Evolutionary conservation across 2,113 vertebrate species (phyloP), one percentile per base, ranked within the genome.

Genomic region (Coturnix japonica): DNA sequence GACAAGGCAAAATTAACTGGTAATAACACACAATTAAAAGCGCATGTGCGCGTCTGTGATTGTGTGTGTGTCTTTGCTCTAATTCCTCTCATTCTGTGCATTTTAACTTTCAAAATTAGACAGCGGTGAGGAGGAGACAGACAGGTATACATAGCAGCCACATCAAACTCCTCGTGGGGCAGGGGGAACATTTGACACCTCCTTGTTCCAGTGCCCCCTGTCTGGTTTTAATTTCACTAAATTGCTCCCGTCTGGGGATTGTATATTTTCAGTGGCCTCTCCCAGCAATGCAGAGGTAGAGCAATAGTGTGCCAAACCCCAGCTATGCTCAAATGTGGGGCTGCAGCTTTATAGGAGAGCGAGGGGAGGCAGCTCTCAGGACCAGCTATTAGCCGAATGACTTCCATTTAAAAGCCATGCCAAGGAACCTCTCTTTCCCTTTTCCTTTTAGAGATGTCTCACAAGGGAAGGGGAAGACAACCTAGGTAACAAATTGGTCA

Each of bases 161-260:
- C 97, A 98, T 98, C 97, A 97, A 97, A 97, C 96, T 96, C 96
- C 95, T 95, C 92, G 91, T 86, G 93, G 90, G 89, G 91, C 87
- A 94, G 90, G 95, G 81, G 83, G 86, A 97, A 96, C 96, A 96
- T 97, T 97, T 98, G 97, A 98, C 97, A 97, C 96, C 97, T 98
- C 96, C 95, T 79, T 87, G 95, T 96, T 97, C 95, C 95, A 88
- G 57, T 96, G 95, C 69, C 94, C 92, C 90, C 67, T 95, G 95
- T 96, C 97, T 98, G 97, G 78, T 97, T 97, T 97, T 97, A 97
- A 98, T 98, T 98, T 98, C 91, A 87, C 92, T 95, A 98, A 98
- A 98, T 98, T 97, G 91, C 92, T 98, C 96, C 97, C 96, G 74
- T 97, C 96, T 98, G 98, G 97, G 95, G 96, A 97, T 96, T 98